Base-by-base conservation (phyloP, 2,888 invertebrate species). In the Gryllus longicercus region DNA sequence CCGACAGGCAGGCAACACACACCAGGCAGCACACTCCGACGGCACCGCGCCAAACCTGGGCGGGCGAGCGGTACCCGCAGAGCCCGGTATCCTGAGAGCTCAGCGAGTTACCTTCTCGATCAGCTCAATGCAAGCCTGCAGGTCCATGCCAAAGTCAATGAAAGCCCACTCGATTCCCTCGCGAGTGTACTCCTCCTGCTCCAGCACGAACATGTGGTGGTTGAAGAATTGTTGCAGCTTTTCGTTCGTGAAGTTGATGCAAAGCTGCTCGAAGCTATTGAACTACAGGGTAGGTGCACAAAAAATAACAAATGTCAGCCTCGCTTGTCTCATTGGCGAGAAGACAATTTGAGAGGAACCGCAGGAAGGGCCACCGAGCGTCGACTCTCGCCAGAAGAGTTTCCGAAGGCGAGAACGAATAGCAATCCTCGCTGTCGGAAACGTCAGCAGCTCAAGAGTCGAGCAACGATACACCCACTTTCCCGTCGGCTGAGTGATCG, bases 201-300 rank as follows among this genome's bases (percentile, higher is more conserved):
- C 96, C 87, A 96, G 91, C 84, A 96, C 95, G 89, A 96, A 96
- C 96, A 96, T 96, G 90, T 96, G 93, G 87, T 96, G 95, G 89
- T 96, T 96, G 93, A 96, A 96, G 92, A 95, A 96, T 90, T 96
- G 96, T 85, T 91, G 91, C 86, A 96, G 91, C 88, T 95, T 94
- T 91, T 96, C 96, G 89, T 96, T 96, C 87, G 95, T 96, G 90
- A 95, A 96, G 91, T 96, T 96, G 92, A 96, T 96, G 90, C 95
- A 96, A 87, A 96, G 91, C 90, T 96, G 96, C 90, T 96, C 95
- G 91, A 96, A 96, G 88, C 95, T 94, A 91, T 96, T 96, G 49
- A 77, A 49, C 77, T 77, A 50, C 75, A 75, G 75, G 75, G 14
- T 75, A 75, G 21, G 75, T 16, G 75, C 14, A 50, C 25, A 38